These are phyloP conservation scores for Lethocerus indicus DNA, from an alignment of 1,140 invertebrate genomes.

Conservation along the genomic window DNA sequence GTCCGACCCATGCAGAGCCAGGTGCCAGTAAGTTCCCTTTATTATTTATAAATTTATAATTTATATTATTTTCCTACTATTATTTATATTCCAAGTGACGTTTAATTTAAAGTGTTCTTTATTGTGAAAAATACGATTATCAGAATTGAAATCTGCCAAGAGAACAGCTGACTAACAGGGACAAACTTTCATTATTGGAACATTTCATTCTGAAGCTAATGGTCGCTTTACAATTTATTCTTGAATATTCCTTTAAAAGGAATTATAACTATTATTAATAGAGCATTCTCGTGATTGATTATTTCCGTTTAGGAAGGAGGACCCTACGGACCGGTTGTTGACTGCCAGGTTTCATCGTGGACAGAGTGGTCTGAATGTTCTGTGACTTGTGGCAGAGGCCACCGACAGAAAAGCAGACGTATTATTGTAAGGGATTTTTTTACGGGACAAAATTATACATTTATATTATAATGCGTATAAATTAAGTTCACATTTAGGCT, in stretches of 20 bases:
- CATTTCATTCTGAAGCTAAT: not conserved
- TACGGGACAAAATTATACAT: not conserved
- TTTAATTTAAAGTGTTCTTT: too few relatives aligned
- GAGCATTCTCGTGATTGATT: not conserved
- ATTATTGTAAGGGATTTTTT: slow-evolving; percentile 22
- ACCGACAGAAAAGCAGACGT: slow-evolving; percentile 25
- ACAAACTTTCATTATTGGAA: not conserved
- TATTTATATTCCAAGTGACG: too few relatives aligned
- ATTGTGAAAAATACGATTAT: too few relatives aligned
- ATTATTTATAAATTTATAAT: too few relatives aligned
- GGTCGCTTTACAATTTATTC: not conserved
- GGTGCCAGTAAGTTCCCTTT: too few relatives aligned
- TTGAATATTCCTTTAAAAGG: not conserved
- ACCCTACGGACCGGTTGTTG: slow-evolving; percentile 22
- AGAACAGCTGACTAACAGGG: not conserved
- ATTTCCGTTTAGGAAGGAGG: not conserved
- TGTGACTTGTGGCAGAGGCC: slow-evolving; percentile 28
- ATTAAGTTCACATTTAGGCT: not conserved
- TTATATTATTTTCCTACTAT: too few relatives aligned
- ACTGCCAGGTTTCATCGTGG: slow-evolving; percentile 32
- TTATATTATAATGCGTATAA: not conserved
- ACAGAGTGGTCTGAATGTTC: slow-evolving; percentile 29
- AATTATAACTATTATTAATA: not conserved
- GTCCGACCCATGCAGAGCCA: too few relatives aligned
- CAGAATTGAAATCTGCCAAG: not conserved